phyloP scores from a whole-genome alignment of 2,797 vertebrate species.

The Tokudaia muenninki region DNA sequence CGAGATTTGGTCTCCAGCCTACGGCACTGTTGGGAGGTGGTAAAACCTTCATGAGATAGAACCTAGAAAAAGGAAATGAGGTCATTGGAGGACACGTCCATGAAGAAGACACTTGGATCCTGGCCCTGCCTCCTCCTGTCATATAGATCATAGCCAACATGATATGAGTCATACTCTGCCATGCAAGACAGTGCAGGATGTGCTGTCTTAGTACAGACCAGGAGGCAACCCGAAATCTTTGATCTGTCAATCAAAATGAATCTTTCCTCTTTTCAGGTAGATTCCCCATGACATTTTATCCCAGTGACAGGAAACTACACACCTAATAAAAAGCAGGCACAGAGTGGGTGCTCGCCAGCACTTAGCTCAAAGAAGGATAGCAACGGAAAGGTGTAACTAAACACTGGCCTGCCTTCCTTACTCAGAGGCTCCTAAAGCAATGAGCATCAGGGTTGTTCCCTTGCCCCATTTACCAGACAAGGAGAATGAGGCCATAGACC shows the following conservation, averaged over 20 bases:
- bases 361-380: background rate
- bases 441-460: background rate
- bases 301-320: background rate
- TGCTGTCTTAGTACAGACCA: background rate
- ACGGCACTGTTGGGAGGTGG: background rate
- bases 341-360: fast-evolving
- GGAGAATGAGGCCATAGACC: background rate
- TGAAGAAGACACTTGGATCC: background rate
- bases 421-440: background rate
- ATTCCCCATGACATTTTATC: background rate
- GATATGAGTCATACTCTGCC: background rate
- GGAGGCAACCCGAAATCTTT: background rate
- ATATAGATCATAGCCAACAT: background rate
- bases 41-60: background rate
- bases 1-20: background rate
- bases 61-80: background rate
- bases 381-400: fast-evolving
- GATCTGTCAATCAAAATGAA: background rate
- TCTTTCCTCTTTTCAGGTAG: background rate
- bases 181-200: background rate
- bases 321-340: background rate
- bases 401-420: background rate
- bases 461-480: background rate
- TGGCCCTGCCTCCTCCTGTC: background rate
- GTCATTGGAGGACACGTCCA: background rate